Base-by-base conservation (phyloP, 2,113 vertebrate species). In the Seriola quinqueradiata region DNA sequence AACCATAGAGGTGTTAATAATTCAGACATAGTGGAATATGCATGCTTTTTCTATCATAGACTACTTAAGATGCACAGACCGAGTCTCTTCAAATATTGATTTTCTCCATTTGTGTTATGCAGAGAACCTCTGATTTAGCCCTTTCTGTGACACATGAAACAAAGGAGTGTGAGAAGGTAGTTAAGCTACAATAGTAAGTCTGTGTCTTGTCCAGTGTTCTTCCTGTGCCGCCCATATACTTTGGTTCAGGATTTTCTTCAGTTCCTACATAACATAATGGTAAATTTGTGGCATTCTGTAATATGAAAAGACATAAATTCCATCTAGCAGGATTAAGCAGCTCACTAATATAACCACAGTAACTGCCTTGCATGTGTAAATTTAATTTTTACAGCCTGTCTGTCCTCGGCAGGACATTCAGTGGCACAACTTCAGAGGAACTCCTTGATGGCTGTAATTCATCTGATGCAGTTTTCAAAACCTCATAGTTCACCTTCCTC, bases 31-130 rank as follows among this genome's bases (percentile, higher is more conserved):
- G 86, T 85, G 28, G 82, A 90, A 93, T 86, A 92, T 95, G 95
- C 77, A 90, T 36, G 70, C 84, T 84, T 77, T 93, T 74, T 78
- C 84, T 89, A 89, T 93, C 93, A 93, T 93, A 91, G 92, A 77
- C 94, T 96, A 83, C 89, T 96, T 96, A 95, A 96, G 94, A 97
- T 96, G 95, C 96, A 96, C 90, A 92, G 95, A 93, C 94, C 86
- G 90, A 95, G 90, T 69, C 95, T 96, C 92, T 92, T 97, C 95
- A 97, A 97, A 97, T 97, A 97, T 97, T 96, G 97, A 97, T 98
- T 96, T 95, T 87, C 50, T 75, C 48, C 57, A 67, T 67, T 82
- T 50, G 74, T 90, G 66, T 88, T 90, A 84, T 93, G 94, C 95
- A 94, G 93, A 92, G 90, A 91, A 92, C 81, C 83, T 90, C 52